These are phyloP conservation scores for Lithophane ornitopus DNA, from an alignment of 2,888 invertebrate genomes.

Conservation along the genomic window DNA sequence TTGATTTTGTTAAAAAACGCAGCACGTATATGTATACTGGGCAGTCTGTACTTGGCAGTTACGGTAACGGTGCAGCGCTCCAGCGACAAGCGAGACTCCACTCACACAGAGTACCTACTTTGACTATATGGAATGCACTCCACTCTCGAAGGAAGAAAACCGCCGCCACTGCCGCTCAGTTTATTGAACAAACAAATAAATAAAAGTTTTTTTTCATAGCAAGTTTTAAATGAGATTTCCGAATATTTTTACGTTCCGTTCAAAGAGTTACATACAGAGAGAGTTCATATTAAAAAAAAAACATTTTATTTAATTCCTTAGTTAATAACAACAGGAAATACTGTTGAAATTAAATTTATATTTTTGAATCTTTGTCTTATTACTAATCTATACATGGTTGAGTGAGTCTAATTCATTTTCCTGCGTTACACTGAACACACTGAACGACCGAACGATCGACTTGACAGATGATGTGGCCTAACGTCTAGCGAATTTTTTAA, in stretches of 20 bases:
- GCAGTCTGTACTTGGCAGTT: conserved; percentile 5
- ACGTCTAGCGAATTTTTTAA: conserved; percentile 81
- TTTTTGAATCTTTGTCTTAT: not conserved
- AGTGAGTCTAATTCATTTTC: not conserved
- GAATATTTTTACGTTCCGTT: conserved; percentile 25
- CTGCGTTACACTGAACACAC: conserved; percentile 66
- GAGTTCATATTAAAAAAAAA: not conserved
- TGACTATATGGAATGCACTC: too few species aligned
- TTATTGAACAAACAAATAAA: not conserved
- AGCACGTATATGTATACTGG: not conserved
- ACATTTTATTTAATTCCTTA: not conserved
- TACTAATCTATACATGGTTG: not conserved
- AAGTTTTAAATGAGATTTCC: not conserved
- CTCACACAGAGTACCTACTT: too few species aligned
- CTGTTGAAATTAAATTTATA: too few species aligned
- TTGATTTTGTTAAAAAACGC: not conserved
- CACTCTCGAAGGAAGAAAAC: not conserved
- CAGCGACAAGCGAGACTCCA: not conserved
- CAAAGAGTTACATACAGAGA: accelerated
- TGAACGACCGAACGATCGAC: conserved; percentile 75
- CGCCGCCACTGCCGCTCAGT: not conserved
- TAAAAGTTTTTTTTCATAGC: not conserved
- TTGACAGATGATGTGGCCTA: conserved; percentile 90
- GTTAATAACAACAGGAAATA: too few species aligned
- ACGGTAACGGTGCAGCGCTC: not conserved